Base-by-base conservation (phyloP, 2,113 vertebrate species). In the Micronisus gabar region DNA sequence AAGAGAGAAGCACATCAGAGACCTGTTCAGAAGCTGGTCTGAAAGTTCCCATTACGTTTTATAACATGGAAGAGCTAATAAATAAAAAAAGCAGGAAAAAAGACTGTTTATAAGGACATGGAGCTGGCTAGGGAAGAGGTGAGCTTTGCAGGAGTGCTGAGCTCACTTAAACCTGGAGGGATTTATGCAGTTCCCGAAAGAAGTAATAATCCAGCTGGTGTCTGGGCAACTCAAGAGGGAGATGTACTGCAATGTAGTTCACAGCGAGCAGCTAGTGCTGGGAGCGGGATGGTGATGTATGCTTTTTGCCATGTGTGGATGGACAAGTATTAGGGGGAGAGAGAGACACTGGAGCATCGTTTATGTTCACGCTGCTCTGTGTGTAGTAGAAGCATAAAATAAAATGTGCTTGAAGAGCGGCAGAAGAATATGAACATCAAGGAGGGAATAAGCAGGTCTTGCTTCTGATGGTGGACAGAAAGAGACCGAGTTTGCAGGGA, bases 31-130 rank as follows among this genome's bases (percentile, higher is more conserved):
- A 97, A 95, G 68, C 82, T 76, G 76, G 27, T 94, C 88, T 93
- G 92, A 94, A 93, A 70, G 45, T 90, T 94, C 67, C 83, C 63
- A 73, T 95, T 91, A 88, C 22, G 2, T 97, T 98, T 98, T 97
- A 94, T 97, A 97, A 95, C 30, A 79, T 70, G 68, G 71, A 96
- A 86, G 67, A 94, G 70, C 73, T 96, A 97, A 97, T 97, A 95
- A 97, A 94, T 36, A 63, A 92, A 93, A 36, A 95, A 88, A 84
- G 30, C 62, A 53, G 45, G 53, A 84, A 40, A 72, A 73, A 88
- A 62, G 7, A 38, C 13, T 61, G 48, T 88, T 63, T 80, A 38
- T 72, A 89, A 85, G 47, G 76, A 65, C 0, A 0, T 41, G 56
- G 81, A 71, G 52, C 40, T 95, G 55, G 41, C 45, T 58, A 48